Evolutionary conservation across 2,888 invertebrate genomes (phyloP).

Genomic region (Pandemis corylana): DNA sequence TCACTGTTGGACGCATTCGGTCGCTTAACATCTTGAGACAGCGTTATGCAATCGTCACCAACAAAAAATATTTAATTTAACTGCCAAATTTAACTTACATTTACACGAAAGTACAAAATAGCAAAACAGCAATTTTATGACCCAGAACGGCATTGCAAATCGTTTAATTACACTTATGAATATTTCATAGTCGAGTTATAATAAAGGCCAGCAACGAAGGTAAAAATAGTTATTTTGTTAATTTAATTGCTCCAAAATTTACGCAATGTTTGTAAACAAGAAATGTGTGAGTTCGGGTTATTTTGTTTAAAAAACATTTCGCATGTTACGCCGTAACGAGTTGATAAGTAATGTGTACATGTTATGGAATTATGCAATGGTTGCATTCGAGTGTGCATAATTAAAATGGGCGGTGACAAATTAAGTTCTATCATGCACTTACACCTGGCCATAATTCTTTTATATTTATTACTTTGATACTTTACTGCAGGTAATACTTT

Average conservation of each 20-base stretch:
- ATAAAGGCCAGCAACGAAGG: slow-evolving; percentile 68
- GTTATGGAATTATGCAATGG: slow-evolving; percentile 7
- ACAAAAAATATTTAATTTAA: background rate
- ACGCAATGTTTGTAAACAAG: slow-evolving; percentile 32
- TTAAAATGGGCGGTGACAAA: slow-evolving; percentile 25
- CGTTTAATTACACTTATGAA: slow-evolving; percentile 68
- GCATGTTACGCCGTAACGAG: slow-evolving; percentile 18
- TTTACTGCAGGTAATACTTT: background rate
- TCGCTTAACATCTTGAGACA: slow-evolving; percentile 47
- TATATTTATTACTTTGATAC: slow-evolving; percentile 7
- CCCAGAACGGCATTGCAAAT: slow-evolving; percentile 64
- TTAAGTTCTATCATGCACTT: slow-evolving; percentile 14
- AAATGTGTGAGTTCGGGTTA: slow-evolving; percentile 3
- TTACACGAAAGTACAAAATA: slow-evolving; percentile 4
- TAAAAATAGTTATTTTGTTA: slow-evolving; percentile 58
- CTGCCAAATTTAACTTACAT: background rate
- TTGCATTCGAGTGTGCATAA: slow-evolving; percentile 14
- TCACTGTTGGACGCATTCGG: slow-evolving; percentile 66
- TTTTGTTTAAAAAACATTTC: slow-evolving; percentile 18
- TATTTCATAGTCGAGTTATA: slow-evolving; percentile 67
- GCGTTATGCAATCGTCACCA: slow-evolving; percentile 52
- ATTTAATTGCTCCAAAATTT: slow-evolving; percentile 35
- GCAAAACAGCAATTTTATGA: slow-evolving; percentile 44
- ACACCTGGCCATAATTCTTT: slow-evolving; percentile 16
- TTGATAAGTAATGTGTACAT: slow-evolving; percentile 22